Percentiles rank a stretch among this genome's conserved stretches.
Conservation (phyloP, 2,113 vertebrate species). For the Hemiscyllium ocellatum region DNA sequence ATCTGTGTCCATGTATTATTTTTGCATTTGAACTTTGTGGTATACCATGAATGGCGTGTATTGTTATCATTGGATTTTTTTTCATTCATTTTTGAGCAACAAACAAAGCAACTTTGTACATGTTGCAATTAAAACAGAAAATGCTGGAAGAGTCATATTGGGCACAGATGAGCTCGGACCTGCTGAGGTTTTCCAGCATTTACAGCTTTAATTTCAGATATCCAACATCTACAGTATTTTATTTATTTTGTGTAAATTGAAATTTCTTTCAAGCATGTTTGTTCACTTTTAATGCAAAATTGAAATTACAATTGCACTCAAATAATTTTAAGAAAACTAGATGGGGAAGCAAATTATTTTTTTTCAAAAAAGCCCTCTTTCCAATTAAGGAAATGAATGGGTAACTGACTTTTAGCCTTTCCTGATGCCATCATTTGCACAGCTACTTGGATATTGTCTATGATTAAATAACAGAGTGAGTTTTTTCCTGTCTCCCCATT, state of each 20-base stretch:
- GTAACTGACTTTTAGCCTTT: neutral
- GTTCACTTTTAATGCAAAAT: neutral
- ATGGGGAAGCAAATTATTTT: neutral
- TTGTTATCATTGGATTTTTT: neutral
- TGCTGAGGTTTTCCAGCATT: too few species aligned
- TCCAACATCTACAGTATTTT: too few species aligned
- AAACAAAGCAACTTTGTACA: neutral
- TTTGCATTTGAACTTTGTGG: neutral
- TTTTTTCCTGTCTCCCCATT: neutral
- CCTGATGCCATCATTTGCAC: neutral
- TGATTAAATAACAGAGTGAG: neutral
- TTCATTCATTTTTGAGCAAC: neutral
- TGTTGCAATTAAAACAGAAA: neutral
- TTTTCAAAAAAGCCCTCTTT: neutral
- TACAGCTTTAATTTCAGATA: too few species aligned
- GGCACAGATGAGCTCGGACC: too few species aligned
- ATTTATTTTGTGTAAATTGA: too few species aligned
- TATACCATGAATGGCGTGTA: neutral
- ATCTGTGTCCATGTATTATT: neutral
- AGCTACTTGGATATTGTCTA: neutral
- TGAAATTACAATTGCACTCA: neutral
- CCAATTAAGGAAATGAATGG: neutral
- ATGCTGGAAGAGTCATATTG: too few species aligned
- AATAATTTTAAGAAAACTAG: neutral
- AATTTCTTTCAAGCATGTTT: neutral